Percentiles rank a stretch among this genome's conserved stretches.
Conservation (phyloP, 2,888 invertebrate genomes). For the Hyalella azteca region DNA sequence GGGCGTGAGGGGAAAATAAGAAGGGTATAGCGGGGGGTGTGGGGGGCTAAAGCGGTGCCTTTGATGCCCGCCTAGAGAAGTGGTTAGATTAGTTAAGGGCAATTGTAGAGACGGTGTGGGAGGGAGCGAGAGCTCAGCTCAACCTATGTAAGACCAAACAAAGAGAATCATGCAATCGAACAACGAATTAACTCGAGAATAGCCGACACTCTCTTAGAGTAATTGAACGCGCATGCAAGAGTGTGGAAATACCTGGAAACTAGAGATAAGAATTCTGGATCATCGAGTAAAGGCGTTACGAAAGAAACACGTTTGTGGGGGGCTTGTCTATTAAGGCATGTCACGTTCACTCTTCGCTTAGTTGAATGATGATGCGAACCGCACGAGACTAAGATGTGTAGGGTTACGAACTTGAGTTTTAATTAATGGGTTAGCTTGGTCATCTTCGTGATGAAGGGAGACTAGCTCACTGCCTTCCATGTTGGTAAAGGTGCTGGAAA, state of each 20-base stretch:
- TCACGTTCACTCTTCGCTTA: neutral
- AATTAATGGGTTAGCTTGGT: neutral
- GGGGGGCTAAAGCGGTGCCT: slow-evolving; percentile 7
- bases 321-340: slow-evolving; percentile 5
- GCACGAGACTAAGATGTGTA: neutral
- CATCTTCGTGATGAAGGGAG: neutral
- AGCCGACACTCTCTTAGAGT: slow-evolving; percentile 11
- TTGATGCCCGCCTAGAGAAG: slow-evolving; percentile 21
- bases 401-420: neutral
- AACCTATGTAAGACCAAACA: neutral
- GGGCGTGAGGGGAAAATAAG: too few relatives aligned
- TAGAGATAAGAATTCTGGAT: neutral
- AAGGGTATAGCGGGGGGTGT: neutral
- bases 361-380: slow-evolving; percentile 14
- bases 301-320: neutral
- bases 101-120: slow-evolving; percentile 27
- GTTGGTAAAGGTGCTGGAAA: too few relatives aligned
- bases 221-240: slow-evolving; percentile 3
- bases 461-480: too few relatives aligned
- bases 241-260: neutral
- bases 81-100: slow-evolving; percentile 36
- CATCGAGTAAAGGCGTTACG: too few relatives aligned
- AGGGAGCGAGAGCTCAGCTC: neutral
- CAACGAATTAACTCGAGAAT: slow-evolving; percentile 17
- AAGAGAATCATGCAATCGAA: slow-evolving; percentile 21